Percentiles rank a stretch among this genome's conserved stretches.
These are phyloP conservation scores for Micromussa lordhowensis DNA, from an alignment of 92 coral and sea anemone genomes.

Conservation along the genomic window DNA sequence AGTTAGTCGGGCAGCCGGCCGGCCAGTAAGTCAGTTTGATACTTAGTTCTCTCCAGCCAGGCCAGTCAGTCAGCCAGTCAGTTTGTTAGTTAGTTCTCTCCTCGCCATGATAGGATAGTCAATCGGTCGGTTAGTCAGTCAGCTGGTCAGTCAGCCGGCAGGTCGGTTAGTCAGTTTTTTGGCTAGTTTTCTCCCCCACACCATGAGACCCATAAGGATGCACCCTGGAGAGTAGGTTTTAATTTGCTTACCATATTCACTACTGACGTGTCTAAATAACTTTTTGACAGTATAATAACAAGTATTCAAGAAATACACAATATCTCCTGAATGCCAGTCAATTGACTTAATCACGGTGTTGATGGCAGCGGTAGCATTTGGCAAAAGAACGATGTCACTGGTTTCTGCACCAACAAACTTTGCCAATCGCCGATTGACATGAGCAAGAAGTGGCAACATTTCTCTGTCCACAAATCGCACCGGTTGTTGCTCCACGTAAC, in stretches of 20 bases:
- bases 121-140: background rate
- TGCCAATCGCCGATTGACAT: slow-evolving; percentile 69
- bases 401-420: slow-evolving; percentile 75
- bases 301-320: slow-evolving; percentile 64
- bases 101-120: no score
- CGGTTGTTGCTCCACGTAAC: slow-evolving; percentile 69
- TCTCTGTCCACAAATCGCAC: slow-evolving; percentile 70
- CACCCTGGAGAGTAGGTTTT: no score
- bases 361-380: slow-evolving; percentile 70
- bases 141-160: no score
- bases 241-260: slow-evolving; percentile 56
- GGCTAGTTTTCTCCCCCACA: no score
- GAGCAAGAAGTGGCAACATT: slow-evolving; percentile 58
- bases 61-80: no score
- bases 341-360: slow-evolving; percentile 67
- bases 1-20: no score
- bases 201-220: no score
- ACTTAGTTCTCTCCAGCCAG: no score
- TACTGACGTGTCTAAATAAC: slow-evolving; percentile 43
- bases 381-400: slow-evolving; percentile 62
- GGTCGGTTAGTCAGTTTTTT: no score
- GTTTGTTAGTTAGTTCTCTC: no score
- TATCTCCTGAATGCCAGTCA: slow-evolving; percentile 66
- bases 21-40: no score
- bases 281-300: slow-evolving; percentile 77